Conservation (phyloP, 2,113 vertebrate species). For the Oxyura jamaicensis region DNA sequence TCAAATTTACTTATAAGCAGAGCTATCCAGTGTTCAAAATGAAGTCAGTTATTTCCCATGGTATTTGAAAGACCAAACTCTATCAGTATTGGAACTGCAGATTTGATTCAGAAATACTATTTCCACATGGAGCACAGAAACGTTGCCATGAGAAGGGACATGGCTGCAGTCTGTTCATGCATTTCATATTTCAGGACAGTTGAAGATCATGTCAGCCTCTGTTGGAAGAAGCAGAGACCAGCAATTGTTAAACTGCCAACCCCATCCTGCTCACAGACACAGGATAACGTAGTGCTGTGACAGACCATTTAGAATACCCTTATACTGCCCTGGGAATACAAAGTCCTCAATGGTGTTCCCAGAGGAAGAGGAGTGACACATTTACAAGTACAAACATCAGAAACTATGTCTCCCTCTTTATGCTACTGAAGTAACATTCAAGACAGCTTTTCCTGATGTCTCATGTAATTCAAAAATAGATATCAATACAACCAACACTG, state of each 20-base stretch:
- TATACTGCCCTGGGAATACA: background rate
- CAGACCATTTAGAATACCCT: background rate
- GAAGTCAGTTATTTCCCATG: background rate
- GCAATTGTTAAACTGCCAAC: background rate
- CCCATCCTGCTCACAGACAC: background rate
- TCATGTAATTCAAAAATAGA: background rate
- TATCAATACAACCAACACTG: background rate
- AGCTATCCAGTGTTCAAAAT: background rate
- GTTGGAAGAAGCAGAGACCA: background rate
- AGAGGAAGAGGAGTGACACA: background rate
- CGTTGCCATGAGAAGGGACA: background rate
- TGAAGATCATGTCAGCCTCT: background rate
- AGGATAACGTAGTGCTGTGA: background rate
- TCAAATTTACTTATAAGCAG: background rate
- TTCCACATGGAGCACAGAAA: background rate
- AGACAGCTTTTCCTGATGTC: background rate
- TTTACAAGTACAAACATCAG: background rate
- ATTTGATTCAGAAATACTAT: background rate
- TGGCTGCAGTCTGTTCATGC: accelerated
- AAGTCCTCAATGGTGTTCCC: background rate
- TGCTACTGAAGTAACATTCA: background rate
- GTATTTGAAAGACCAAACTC: background rate
- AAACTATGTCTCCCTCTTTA: background rate
- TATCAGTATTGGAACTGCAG: background rate
- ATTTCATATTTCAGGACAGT: background rate